phyloP scores from a whole-genome alignment of 2,888 invertebrate genomes.

The Furcula furcula region DNA sequence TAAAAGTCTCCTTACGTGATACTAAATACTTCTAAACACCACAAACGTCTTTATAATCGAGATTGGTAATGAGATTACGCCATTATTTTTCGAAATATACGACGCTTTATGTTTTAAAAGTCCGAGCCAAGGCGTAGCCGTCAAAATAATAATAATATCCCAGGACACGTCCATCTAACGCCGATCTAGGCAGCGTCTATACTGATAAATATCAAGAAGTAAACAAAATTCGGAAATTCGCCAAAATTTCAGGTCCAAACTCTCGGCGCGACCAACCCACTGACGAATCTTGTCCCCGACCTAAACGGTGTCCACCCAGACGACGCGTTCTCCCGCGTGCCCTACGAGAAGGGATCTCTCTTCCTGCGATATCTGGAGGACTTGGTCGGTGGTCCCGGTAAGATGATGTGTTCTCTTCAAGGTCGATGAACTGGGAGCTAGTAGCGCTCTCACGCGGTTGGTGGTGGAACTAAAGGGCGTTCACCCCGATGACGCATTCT shows the following conservation, averaged over 20 bases:
- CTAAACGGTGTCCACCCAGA: slow-evolving; percentile 93
- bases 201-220: too few relatives aligned
- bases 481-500: slow-evolving; percentile 96
- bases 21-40: too few relatives aligned
- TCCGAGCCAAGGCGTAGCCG: too few relatives aligned
- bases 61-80: too few relatives aligned
- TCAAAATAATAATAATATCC: too few relatives aligned
- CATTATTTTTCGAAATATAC: too few relatives aligned
- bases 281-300: slow-evolving; percentile 91
- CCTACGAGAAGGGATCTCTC: slow-evolving; percentile 95
- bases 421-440: slow-evolving; percentile 80
- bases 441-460: slow-evolving; percentile 87
- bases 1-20: too few relatives aligned
- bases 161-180: too few relatives aligned
- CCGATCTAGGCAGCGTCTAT: too few relatives aligned
- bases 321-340: slow-evolving; percentile 94
- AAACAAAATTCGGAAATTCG: too few relatives aligned
- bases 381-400: slow-evolving; percentile 90
- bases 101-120: too few relatives aligned
- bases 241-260: slow-evolving; percentile 62
- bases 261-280: slow-evolving; percentile 83
- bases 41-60: too few relatives aligned
- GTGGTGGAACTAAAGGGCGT: slow-evolving; percentile 89
- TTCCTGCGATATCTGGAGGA: slow-evolving; percentile 94
- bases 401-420: slow-evolving; percentile 51